Evolutionary conservation across 2,113 vertebrate genomes (phyloP), one percentile per base, ranked within the genome.

Genomic region (Ailurus styani): DNA sequence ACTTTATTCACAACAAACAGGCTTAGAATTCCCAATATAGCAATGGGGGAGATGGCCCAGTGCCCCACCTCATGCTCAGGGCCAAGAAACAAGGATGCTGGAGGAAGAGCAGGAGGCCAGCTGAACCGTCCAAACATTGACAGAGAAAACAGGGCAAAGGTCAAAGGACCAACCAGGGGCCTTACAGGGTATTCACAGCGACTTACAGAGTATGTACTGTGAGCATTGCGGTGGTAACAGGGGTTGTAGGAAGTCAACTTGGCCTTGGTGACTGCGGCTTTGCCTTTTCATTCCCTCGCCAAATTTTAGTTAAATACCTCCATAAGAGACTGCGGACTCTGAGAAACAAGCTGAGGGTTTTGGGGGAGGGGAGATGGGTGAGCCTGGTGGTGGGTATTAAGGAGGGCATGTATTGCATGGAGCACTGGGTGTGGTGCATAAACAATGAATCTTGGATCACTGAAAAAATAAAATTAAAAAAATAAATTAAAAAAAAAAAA

Each of bases 11-110:
- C 64, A 90, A 79, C 42, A 57, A 57, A 62, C 1, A 12, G 68
- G 77, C 87, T 87, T 55, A 75, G 72, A 79, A 27, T 84, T 88
- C 68, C 82, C 68, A 57, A 95, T 42, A 91, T 83, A 93, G 86
- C 42, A 68, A 83, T 1, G 21, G 12, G n/a, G 55, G 81, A 90
- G 50, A 57, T 31, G 21, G 29, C 10, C 7, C 57, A 66, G 18
- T 8, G 29, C 83, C 83, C 83, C 42, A 23, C 29, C 20, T 84
- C 82, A 21, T 23, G 20, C 54, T 29, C 27, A 64, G 34, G 54
- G 62, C 27, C 78, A 70, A 88, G 82, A 37, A 78, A 90, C 45
- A 72, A 82, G 34, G 23, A 18, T 42, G 23, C 68, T 0, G 5
- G 27, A 72, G 37, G 34, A 34, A 55, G 54, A 83, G 34, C 42